phyloP scores from a whole-genome alignment of 2,797 vertebrate genomes.

The Acanthis flammea region DNA sequence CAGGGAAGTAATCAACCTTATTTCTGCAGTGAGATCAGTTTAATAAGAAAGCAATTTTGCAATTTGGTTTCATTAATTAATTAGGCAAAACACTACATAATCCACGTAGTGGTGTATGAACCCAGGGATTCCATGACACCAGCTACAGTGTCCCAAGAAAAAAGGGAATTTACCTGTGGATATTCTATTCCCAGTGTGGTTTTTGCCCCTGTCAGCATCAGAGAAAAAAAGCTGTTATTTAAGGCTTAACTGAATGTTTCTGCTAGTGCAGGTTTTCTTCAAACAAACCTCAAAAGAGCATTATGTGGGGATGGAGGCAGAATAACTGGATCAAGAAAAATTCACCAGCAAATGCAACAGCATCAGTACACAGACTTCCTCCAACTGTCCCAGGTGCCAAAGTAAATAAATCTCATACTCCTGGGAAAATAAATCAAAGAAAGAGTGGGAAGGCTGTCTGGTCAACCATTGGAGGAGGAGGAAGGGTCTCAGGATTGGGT shows the following conservation, averaged over 20 bases:
- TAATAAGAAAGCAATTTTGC: slow-evolving; percentile 46
- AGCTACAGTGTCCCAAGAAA: neutral
- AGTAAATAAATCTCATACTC: neutral
- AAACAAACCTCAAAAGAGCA: neutral
- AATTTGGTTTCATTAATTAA: slow-evolving; percentile 40
- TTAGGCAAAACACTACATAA: neutral
- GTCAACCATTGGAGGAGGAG: neutral
- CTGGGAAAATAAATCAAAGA: neutral
- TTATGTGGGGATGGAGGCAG: neutral
- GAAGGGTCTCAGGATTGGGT: neutral
- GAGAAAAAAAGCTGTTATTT: neutral
- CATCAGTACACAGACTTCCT: neutral
- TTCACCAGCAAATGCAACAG: neutral
- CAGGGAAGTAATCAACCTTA: slow-evolving; percentile 40
- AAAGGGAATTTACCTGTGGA: neutral
- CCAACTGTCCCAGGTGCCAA: neutral
- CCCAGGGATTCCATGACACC: neutral
- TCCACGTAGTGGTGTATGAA: neutral
- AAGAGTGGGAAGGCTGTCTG: neutral
- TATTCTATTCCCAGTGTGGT: fast-evolving
- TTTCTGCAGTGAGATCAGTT: slow-evolving; percentile 1
- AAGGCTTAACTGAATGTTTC: neutral
- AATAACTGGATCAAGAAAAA: neutral
- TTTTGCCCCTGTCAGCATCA: neutral
- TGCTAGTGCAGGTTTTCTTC: neutral